Evolutionary conservation across 2,888 invertebrate species (phyloP).

Genomic region (Melanophora roralis): DNA sequence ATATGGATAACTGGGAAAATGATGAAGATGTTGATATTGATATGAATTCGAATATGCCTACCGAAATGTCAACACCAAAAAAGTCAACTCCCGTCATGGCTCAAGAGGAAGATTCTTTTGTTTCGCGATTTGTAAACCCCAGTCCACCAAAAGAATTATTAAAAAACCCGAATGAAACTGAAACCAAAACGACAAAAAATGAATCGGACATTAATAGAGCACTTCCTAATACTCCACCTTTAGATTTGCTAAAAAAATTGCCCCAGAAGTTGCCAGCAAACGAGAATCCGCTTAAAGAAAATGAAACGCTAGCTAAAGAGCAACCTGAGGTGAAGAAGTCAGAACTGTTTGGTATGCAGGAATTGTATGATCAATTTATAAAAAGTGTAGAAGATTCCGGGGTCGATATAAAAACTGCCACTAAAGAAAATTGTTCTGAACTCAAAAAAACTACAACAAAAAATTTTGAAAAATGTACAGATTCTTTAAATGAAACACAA

Average conservation of each 20-base stretch:
- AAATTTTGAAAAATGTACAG: background rate
- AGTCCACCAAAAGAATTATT: slow-evolving; percentile 65
- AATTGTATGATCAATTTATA: slow-evolving; percentile 75
- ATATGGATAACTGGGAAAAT: slow-evolving; percentile 76
- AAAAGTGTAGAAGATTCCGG: slow-evolving; percentile 73
- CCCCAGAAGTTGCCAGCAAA: background rate
- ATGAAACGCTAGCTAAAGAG: background rate
- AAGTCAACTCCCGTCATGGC: slow-evolving; percentile 38
- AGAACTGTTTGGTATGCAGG: slow-evolving; percentile 71
- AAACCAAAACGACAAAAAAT: background rate
- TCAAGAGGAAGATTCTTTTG: slow-evolving; percentile 65
- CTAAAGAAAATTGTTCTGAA: background rate
- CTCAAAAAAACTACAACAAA: background rate
- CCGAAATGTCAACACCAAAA: slow-evolving; percentile 68
- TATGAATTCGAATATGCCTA: slow-evolving; percentile 67
- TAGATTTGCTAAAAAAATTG: slow-evolving; percentile 27
- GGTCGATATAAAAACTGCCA: slow-evolving; percentile 61
- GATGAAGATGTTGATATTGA: slow-evolving; percentile 69
- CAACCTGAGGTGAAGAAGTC: background rate
- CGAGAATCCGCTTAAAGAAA: slow-evolving; percentile 1
- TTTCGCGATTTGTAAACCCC: slow-evolving; percentile 68
- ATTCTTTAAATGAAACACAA: background rate
- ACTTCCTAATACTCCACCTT: slow-evolving; percentile 33
- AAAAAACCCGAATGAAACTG: slow-evolving; percentile 10
- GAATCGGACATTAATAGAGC: background rate